Base-by-base conservation (phyloP, 2,113 vertebrate species). In the Tragulus kanchil region DNA sequence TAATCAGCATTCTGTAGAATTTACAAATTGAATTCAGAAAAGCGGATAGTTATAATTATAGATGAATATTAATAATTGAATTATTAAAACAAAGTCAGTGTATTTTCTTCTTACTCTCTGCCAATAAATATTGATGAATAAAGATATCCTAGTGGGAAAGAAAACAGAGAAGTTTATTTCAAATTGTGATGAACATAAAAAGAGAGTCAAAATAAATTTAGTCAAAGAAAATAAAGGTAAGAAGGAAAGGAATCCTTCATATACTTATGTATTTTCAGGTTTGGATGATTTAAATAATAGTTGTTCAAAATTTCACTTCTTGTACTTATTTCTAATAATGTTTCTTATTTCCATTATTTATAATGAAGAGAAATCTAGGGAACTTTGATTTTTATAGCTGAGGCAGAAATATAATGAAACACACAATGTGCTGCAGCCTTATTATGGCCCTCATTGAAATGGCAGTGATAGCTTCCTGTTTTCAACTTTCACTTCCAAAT, bases 121-220 rank as follows among this genome's bases (percentile, higher is more conserved):
- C 1, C 84, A 95, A 54, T 52, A 89, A 4, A 21, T 85, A 95
- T 95, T 69, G 81, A 85, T 4, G 5, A 86, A 58, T 12, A 94
- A 91, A 81, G 28, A 45, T 0, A 0, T 64, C 81, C 15, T 11
- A 21, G 52, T 92, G 75, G 64, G 17, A 28, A 28, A 79, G 0
- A 95, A 87, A 58, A 3, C 14, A 0, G 11, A 3, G 6, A 8
- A 14, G 6, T 1, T 59, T 95, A 36, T 13, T 93, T 92, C 4
- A 94, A 94, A 90, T 83, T 92, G 65, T 52, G 36, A 58, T 87
- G 31, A 85, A 64, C 10, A 48, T 56, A 79, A 92, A 84, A 82
- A 10, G 14, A 78, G 3, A 96, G 11, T 50, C 21, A 77, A 64
- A 73, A 85, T 61, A 75, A 94, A 93, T 94, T 4, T 92, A 96